A percentile compares a stretch with the other conserved stretches of the same genome.
phyloP scores from a whole-genome alignment of 2,888 invertebrate genomes.

The Neocrepidodera transversa region DNA sequence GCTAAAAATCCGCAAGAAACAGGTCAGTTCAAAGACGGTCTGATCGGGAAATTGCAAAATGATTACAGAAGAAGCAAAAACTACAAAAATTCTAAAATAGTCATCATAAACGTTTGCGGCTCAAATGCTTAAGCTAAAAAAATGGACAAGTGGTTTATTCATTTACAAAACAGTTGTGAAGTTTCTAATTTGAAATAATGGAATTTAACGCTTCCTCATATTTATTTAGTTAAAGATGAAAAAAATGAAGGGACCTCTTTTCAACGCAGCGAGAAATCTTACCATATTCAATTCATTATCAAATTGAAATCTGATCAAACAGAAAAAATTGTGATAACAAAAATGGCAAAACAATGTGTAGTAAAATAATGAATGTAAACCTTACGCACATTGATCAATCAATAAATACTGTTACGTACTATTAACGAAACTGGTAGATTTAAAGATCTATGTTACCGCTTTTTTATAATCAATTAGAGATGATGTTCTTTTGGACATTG shows the following conservation, averaged over 20 bases:
- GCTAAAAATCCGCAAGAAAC: no score
- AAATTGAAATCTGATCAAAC: slow-evolving; percentile 41
- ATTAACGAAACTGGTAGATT: slow-evolving; percentile 41
- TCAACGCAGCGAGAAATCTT: slow-evolving; percentile 47
- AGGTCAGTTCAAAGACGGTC: no score
- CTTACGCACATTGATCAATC: slow-evolving; percentile 44
- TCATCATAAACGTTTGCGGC: slow-evolving; percentile 45
- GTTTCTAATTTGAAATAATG: slow-evolving; percentile 43
- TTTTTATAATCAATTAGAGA: slow-evolving; percentile 51
- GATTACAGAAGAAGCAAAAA: slow-evolving; percentile 31
- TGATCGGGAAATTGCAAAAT: slow-evolving; percentile 7
- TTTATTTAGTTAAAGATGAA: slow-evolving; percentile 45
- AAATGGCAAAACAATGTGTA: slow-evolving; percentile 16
- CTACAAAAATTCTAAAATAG: slow-evolving; percentile 42
- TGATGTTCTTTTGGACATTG: slow-evolving; percentile 51
- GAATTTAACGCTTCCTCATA: slow-evolving; percentile 46
- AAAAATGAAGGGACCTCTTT: slow-evolving; percentile 45
- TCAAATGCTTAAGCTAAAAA: slow-evolving; percentile 43
- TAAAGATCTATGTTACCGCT: slow-evolving; percentile 47
- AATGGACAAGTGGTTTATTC: slow-evolving; percentile 44
- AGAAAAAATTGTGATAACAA: neutral
- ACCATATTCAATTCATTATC: slow-evolving; percentile 45
- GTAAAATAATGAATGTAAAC: slow-evolving; percentile 27
- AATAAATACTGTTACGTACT: slow-evolving; percentile 40
- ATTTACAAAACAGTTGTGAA: slow-evolving; percentile 48